Evolutionary conservation across 2,797 vertebrate species (phyloP), one percentile per base, ranked within the genome.

Genomic region (Sebastes dallii): DNA sequence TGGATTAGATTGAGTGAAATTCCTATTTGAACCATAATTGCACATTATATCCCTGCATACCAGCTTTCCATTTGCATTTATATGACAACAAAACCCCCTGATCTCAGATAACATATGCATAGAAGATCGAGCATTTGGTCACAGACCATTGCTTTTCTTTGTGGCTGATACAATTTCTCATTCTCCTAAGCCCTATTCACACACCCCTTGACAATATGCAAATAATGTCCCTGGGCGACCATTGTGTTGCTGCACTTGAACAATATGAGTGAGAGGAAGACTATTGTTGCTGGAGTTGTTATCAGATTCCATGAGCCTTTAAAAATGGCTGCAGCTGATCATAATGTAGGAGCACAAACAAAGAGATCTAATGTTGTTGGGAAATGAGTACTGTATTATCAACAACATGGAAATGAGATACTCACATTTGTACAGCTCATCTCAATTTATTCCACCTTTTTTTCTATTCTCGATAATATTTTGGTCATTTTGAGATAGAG

Each of bases 111-210:
- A 85, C 79, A 88, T 91, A 90, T 93, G 86, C 90, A 89, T 80
- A 86, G 89, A 90, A 75, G 85, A 92, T 60, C 24, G 71, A 88
- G 83, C 84, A 84, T 86, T 92, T 75, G 92, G 89, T 93, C 92
- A 93, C 93, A 92, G 87, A 82, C 86, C 93, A 94, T 94, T 93
- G 90, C 88, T 83, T 87, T 91, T 86, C 86, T 90, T 86, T 90
- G 84, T 89, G 86, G 69, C 75, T 89, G 84, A 90, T 92, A 88
- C 86, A 76, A 90, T 92, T 92, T 90, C 89, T 91, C 93, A 90
- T 92, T 89, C 84, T 90, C 88, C 89, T 84, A 85, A 86, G 66
- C 81, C 85, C 81, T 80, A 82, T 90, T 88, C 87, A 90, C 85
- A 81, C 74, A 84, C 78, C 84, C 76, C 89, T 91, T 75, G 72